These are phyloP conservation scores for Alviniconcha strummeri DNA, from an alignment of 2,888 invertebrate species.

Conservation along the genomic window DNA sequence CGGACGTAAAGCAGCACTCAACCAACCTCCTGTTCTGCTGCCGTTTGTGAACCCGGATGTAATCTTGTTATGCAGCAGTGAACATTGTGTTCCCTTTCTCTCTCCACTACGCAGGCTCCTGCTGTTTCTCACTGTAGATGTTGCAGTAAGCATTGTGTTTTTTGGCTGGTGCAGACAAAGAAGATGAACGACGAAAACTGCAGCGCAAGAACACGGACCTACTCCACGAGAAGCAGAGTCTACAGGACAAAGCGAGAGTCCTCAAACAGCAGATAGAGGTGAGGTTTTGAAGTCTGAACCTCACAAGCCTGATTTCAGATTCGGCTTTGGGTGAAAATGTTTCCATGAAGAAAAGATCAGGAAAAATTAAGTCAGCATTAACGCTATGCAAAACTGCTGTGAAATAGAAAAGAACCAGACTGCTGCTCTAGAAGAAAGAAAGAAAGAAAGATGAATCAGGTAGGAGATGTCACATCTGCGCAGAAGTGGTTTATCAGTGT, in stretches of 20 bases:
- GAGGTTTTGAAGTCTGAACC: conserved; percentile 31
- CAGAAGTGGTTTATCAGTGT: too few species aligned
- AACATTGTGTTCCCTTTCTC: too few species aligned
- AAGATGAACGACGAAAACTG: conserved; percentile 65
- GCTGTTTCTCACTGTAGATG: not conserved
- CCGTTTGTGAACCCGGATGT: too few species aligned
- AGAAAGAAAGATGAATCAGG: not conserved
- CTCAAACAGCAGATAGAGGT: conserved; percentile 56
- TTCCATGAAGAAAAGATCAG: too few species aligned
- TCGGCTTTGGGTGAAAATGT: not conserved
- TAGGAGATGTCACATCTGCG: not conserved
- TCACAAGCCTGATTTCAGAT: not conserved
- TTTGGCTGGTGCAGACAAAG: conserved; percentile 57
- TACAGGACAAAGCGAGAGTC: conserved; percentile 58
- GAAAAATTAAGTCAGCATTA: too few species aligned
- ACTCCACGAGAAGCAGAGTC: conserved; percentile 54
- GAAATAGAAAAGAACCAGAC: too few species aligned
- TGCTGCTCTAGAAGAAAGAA: too few species aligned
- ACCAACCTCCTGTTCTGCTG: too few species aligned
- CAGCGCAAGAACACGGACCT: conserved; percentile 59
- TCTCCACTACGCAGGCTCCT: too few species aligned
- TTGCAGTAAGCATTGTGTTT: not conserved
- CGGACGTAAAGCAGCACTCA: too few species aligned
- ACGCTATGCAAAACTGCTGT: too few species aligned
- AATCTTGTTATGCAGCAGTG: too few species aligned